These are phyloP conservation scores for Basileuterus tristriatus DNA, from an alignment of 2,797 vertebrate species.

Conservation along the genomic window DNA sequence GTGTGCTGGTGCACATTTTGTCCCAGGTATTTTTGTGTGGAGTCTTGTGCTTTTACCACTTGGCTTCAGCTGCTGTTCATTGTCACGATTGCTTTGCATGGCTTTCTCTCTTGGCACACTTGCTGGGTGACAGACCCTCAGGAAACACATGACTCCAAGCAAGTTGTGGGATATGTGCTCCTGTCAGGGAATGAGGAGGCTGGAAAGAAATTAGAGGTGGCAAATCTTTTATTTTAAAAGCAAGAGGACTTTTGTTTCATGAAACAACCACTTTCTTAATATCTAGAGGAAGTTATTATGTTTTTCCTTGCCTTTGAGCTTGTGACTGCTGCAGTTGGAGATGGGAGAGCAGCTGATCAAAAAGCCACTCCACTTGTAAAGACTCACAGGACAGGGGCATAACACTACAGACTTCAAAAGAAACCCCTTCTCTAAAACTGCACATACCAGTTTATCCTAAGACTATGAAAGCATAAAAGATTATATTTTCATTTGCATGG, in stretches of 20 bases:
- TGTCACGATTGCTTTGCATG: not conserved
- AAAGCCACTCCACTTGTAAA: not conserved
- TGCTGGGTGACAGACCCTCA: constrained; percentile 12
- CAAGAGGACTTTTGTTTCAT: not conserved
- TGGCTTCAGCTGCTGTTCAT: constrained; percentile 14
- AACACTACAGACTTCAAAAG: not conserved
- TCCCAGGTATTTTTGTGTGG: constrained; percentile 12
- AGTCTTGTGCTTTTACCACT: not conserved
- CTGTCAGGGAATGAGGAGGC: not conserved
- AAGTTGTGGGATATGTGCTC: not conserved
- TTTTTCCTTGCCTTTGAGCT: not conserved
- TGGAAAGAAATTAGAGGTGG: not conserved
- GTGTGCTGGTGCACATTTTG: not conserved
- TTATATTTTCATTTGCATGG: constrained; percentile 79
- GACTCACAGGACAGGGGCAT: not conserved
- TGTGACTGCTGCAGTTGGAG: not conserved
- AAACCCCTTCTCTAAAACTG: not conserved
- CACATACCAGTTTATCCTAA: constrained; percentile 41
- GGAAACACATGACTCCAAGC: not conserved
- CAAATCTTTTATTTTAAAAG: not conserved
- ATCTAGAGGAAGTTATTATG: not conserved
- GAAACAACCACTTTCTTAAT: not conserved
- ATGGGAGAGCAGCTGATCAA: not conserved
- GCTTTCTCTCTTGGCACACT: constrained; percentile 6
- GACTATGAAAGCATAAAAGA: constrained; percentile 70